Evolutionary conservation across 2,888 invertebrate species (phyloP).

Genomic region (Apocheima hispidaria): DNA sequence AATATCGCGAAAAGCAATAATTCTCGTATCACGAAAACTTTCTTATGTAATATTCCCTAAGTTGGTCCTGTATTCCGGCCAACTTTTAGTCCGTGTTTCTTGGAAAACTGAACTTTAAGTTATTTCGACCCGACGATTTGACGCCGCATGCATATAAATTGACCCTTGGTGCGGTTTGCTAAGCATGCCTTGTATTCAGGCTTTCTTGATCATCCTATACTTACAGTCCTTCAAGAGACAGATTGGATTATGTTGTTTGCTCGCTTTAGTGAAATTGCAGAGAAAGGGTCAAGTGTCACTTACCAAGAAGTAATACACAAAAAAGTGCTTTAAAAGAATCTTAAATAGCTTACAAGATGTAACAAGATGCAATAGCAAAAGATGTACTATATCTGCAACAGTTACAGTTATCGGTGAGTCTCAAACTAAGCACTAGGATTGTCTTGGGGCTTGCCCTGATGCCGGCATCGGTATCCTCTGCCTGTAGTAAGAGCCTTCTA

Average conservation of each 20-base stretch:
- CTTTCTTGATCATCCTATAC: conserved; percentile 59
- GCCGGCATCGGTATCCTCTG: too few species aligned
- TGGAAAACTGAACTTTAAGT: conserved; percentile 51
- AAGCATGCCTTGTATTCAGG: conserved; percentile 59
- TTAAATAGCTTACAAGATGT: too few species aligned
- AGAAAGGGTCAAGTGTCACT: too few species aligned
- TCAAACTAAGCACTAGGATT: too few species aligned
- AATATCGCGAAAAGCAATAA: conserved; percentile 16
- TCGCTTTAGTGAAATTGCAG: not conserved
- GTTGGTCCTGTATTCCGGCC: conserved; percentile 28
- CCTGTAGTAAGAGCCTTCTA: too few species aligned
- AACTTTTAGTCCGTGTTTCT: conserved; percentile 47
- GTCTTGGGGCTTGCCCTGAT: too few species aligned
- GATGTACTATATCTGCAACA: too few species aligned
- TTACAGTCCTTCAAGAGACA: conserved; percentile 46
- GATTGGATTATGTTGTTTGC: conserved; percentile 37
- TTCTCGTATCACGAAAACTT: conserved; percentile 22
- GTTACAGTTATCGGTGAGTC: too few species aligned
- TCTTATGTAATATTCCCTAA: conserved; percentile 30
- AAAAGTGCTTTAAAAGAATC: too few species aligned
- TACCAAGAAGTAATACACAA: too few species aligned
- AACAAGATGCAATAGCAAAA: too few species aligned
- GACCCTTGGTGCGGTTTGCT: conserved; percentile 55
- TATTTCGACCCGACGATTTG: conserved; percentile 53
- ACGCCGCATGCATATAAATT: conserved; percentile 64